Evolutionary conservation across 2,113 vertebrate genomes (phyloP), one percentile per base, ranked within the genome.

Genomic region (Recurvirostra avosetta): DNA sequence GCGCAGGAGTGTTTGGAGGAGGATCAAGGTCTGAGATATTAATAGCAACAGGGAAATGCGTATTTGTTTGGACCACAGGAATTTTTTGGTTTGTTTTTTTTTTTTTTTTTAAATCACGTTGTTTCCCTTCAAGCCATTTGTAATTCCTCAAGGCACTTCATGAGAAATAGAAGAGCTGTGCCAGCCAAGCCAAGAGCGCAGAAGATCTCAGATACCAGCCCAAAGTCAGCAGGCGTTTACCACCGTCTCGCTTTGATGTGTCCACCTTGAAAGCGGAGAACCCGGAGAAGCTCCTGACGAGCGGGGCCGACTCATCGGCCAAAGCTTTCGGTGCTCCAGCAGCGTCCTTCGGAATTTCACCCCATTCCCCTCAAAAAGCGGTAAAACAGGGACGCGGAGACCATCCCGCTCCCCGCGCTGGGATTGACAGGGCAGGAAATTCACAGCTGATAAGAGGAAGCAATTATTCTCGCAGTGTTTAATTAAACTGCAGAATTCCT

Each of bases 401-500:
- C 21, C 9, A 2, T 20, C 43, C 58, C 1, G 0, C 40, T 43
- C 52, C 65, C 26, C 1, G 0, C 2, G 2, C 61, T 21, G 65
- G 65, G 70, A 56, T 25, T 75, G 87, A 75, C 56, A 38, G 50
- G 43, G 80, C 70, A 94, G 81, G 77, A 94, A 68, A 47, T 30
- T 21, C 40, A 55, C 16, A 75, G 27, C 65, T 63, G 77, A n/a
- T 40, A 3, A 34, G 53, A 56, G 68, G 90, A 91, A 93, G 26
- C 38, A 11, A 41, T 88, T 87, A 71, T 85, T 40, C 68, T 94
- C 2, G 0, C 43, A n/a, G 2, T 36, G 53, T 86, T 92, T 90
- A 82, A 90, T 70, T 75, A 67, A 79, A n/a, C 49, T 72, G 66
- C 66, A 92, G 66, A 85, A 87, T 55, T 70, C 83, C 27, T 66